Evolutionary conservation across 2,888 invertebrate genomes (phyloP).

Genomic region (Acheta domesticus): DNA sequence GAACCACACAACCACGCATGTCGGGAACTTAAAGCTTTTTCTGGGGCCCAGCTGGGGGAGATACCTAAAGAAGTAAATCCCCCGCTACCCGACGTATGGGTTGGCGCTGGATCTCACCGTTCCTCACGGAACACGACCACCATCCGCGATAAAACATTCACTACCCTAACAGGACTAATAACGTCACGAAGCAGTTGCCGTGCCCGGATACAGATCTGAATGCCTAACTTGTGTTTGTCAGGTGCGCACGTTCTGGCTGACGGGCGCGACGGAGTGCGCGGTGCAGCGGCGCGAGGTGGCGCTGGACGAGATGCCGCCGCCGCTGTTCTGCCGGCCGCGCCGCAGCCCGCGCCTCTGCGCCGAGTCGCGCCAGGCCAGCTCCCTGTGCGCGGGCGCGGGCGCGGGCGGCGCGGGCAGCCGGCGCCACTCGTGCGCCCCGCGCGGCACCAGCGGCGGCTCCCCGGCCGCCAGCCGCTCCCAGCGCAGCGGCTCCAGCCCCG

Average conservation of each 20-base stretch:
- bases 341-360: conserved; percentile 71
- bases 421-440: conserved; percentile 64
- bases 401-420: conserved; percentile 54
- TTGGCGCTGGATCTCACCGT: too few species aligned
- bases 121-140: too few species aligned
- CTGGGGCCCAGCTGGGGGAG: too few species aligned
- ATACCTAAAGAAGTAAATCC: too few species aligned
- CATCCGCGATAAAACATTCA: too few species aligned
- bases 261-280: conserved; percentile 75
- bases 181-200: too few species aligned
- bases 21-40: too few species aligned
- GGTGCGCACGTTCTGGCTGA: conserved; percentile 69
- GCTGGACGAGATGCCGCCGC: conserved; percentile 69
- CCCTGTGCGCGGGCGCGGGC: conserved; percentile 62
- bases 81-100: too few species aligned
- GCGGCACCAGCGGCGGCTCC: conserved; percentile 49
- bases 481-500: conserved; percentile 50
- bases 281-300: conserved; percentile 65
- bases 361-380: conserved; percentile 71
- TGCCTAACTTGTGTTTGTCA: neutral
- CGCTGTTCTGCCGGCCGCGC: conserved; percentile 77
- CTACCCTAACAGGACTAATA: too few species aligned
- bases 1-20: too few species aligned
- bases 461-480: conserved; percentile 23
- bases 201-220: too few species aligned